phyloP scores from a whole-genome alignment of 2,113 vertebrate genomes.

The Siniperca knerii region DNA sequence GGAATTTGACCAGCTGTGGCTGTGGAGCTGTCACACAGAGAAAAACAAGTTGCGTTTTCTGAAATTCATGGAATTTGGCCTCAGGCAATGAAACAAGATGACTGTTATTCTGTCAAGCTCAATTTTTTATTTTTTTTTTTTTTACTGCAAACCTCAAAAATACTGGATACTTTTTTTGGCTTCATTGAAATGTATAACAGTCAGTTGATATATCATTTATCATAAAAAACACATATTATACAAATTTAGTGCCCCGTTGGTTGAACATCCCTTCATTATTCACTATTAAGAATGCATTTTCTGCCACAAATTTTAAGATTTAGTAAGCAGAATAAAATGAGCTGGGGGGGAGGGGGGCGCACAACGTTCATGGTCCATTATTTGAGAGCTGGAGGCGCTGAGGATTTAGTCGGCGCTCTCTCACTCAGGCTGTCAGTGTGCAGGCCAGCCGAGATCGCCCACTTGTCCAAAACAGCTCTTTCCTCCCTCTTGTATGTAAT shows the following conservation, averaged over 20 bases:
- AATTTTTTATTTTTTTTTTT: background rate
- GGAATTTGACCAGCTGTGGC: conserved; percentile 11
- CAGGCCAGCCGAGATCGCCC: conserved; percentile 24
- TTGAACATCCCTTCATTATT: conserved; percentile 45
- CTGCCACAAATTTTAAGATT: conserved; percentile 29
- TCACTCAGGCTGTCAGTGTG: conserved; percentile 29
- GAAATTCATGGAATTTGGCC: conserved; percentile 21
- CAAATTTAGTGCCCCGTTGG: conserved; percentile 1
- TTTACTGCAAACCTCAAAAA: conserved; percentile 16
- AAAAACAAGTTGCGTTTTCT: conserved; percentile 6
- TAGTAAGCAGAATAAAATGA: conserved; percentile 38
- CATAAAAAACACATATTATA: conserved; percentile 20
- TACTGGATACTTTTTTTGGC: conserved; percentile 17
- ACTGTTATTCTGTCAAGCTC: conserved; percentile 23
- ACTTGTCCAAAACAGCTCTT: conserved; percentile 38
- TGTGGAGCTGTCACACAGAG: background rate
- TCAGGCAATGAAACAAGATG: conserved; percentile 35
- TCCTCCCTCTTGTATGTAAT: conserved; percentile 56
- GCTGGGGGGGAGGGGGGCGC: background rate
- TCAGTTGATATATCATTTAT: conserved; percentile 35
- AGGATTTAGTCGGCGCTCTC: conserved; percentile 31
- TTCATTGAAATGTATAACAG: conserved; percentile 28
- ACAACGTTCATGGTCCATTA: conserved; percentile 20
- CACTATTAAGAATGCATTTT: conserved; percentile 28
- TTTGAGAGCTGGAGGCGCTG: conserved; percentile 24